Percentiles rank a stretch among this genome's conserved stretches.
Evolutionary conservation across 2,888 invertebrate genomes (phyloP).

Genomic region (Cerceris rybyensis): DNA sequence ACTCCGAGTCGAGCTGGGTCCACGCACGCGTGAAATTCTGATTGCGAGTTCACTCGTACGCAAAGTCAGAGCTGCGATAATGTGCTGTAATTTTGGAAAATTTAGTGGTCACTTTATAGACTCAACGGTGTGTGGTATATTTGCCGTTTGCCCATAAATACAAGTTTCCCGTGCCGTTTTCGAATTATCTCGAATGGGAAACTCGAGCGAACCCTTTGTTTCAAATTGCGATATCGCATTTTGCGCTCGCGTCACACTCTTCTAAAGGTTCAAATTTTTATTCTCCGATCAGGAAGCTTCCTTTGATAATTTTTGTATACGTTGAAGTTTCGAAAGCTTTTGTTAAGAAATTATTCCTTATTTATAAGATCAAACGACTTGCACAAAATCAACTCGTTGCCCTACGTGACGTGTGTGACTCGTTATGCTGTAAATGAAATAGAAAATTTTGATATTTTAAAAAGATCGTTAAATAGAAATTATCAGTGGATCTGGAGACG

Average conservation of each 20-base stretch:
- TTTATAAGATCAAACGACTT: too few species aligned
- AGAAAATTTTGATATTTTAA: too few species aligned
- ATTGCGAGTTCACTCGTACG: slow-evolving; percentile 22
- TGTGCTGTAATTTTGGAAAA: slow-evolving; percentile 50
- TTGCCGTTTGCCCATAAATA: not conserved
- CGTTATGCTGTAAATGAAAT: too few species aligned
- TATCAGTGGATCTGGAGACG: too few species aligned
- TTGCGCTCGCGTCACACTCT: not conserved
- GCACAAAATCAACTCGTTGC: too few species aligned
- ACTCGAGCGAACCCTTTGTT: slow-evolving; percentile 11
- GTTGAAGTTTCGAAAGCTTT: too few species aligned
- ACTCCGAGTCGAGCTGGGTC: not conserved
- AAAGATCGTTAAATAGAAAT: too few species aligned
- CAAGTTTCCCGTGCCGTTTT: not conserved
- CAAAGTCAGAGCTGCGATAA: slow-evolving; percentile 29
- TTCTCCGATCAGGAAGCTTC: not conserved
- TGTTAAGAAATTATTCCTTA: too few species aligned
- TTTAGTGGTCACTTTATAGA: slow-evolving; percentile 33
- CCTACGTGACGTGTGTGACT: too few species aligned
- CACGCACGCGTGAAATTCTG: slow-evolving; percentile 28
- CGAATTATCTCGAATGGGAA: slow-evolving; percentile 1
- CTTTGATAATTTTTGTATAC: too few species aligned
- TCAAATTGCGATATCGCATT: not conserved
- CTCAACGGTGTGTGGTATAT: slow-evolving; percentile 17
- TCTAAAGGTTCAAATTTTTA: not conserved